Base-by-base conservation (phyloP, 2,113 vertebrate species). In the Odocoileus virginianus region DNA sequence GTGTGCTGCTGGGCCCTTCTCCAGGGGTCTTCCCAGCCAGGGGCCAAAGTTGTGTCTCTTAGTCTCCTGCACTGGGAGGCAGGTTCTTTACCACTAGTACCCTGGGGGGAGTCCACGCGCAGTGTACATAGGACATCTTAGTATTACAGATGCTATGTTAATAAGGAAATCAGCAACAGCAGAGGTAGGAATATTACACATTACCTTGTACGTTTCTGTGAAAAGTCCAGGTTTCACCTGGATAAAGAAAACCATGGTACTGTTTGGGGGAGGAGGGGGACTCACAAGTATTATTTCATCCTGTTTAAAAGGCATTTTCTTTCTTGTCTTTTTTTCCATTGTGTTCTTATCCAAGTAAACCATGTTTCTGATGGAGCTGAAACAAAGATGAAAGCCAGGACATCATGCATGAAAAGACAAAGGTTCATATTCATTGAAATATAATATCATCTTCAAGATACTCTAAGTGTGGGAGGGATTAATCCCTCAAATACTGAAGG, bases 361-460 rank as follows among this genome's bases (percentile, higher is more conserved):
- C 64, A 55, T 71, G 12, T 54, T 81, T 79, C 71, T 76, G 55
- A 52, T 43, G 64, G 82, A 94, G 57, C 14, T 40, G 78, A 97
- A 96, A 67, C 3, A 27, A 25, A n/a, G 90, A 96, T 40, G 43
- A 92, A 94, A 95, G 54, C 79, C 36, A 79, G 25, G 82, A 78
- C 30, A 2, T 14, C 30, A 0, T 50, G 11, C 17, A 52, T 85
- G 54, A 55, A 67, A 50, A 92, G 96, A 11, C 87, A 71, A 93
- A 67, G 79, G 43, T 19, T 97, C 92, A 50, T 60, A 67, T 19
- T 79, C 85, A 40, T 0, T 79, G 21, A 94, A 95, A 93, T 1
- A 82, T 19, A 84, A 96, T 61, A 57, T 4, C n/a, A 55, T 64
- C 83, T 94, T 92, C 91, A 88, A 96, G 95, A 89, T 79, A 54